These are phyloP conservation scores for Ranitomeya variabilis DNA, from an alignment of 2,113 vertebrate genomes.

Conservation along the genomic window DNA sequence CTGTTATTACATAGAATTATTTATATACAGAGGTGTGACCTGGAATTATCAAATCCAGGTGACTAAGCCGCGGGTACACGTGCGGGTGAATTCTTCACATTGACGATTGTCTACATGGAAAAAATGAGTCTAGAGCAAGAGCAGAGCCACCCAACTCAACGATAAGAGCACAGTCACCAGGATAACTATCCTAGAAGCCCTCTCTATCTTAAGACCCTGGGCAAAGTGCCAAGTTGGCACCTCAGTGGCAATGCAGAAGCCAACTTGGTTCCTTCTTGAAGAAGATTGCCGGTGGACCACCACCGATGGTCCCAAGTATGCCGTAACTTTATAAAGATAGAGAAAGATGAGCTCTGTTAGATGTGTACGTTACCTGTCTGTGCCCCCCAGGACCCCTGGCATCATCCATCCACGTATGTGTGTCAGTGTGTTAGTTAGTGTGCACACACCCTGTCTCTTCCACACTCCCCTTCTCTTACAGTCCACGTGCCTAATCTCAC, in stretches of 20 bases:
- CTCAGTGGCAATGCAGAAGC: too few species aligned
- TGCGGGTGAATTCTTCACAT: neutral
- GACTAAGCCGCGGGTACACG: neutral
- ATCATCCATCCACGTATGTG: neutral
- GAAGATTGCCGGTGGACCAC: too few species aligned
- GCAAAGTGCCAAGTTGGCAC: too few species aligned
- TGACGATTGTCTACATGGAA: neutral
- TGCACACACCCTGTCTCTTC: conserved; percentile 20
- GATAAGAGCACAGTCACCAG: too few species aligned
- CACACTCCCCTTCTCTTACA: conserved; percentile 25
- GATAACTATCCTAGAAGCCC: too few species aligned
- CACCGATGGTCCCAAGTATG: too few species aligned
- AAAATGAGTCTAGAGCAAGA: too few species aligned
- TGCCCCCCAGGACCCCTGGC: neutral
- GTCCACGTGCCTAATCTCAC: conserved; percentile 33
- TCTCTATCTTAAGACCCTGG: too few species aligned
- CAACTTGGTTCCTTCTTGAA: too few species aligned
- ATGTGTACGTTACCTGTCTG: neutral
- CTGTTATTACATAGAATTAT: conserved; percentile 20
- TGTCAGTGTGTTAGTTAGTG: conserved; percentile 56
- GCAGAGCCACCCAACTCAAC: too few species aligned
- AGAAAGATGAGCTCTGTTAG: too few species aligned
- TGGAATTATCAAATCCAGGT: neutral
- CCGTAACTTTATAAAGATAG: too few species aligned
- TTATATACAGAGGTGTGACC: conserved; percentile 16